Evolutionary conservation across 2,113 vertebrate genomes (phyloP).

Genomic region (Octodon degus): DNA sequence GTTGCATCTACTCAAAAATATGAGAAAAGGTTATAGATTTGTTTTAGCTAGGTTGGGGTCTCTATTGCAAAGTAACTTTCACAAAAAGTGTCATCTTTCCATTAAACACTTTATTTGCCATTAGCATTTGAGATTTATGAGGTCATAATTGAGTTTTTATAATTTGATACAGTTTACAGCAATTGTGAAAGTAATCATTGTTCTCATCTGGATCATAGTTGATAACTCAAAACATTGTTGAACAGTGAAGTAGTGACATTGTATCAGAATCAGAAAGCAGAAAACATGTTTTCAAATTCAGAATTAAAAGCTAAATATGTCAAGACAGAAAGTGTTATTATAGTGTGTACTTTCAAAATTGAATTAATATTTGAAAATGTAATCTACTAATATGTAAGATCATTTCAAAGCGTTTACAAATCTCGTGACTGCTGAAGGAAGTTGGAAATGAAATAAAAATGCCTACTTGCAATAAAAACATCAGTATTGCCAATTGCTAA

Average conservation of each 20-base stretch:
- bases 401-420: slow-evolving; percentile 64
- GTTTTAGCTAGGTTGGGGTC: neutral
- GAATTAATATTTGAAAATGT: slow-evolving; percentile 55
- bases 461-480: slow-evolving; percentile 47
- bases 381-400: slow-evolving; percentile 44
- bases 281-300: neutral
- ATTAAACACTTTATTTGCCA: neutral
- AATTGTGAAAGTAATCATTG: neutral
- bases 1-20: neutral
- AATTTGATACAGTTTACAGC: neutral
- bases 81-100: neutral
- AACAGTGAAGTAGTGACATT: neutral
- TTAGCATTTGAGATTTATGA: neutral
- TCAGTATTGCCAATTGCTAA: slow-evolving; percentile 67
- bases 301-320: neutral
- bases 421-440: neutral
- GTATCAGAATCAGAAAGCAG: neutral
- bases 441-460: slow-evolving; percentile 69
- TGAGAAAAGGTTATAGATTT: neutral
- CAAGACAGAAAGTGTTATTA: slow-evolving; percentile 61
- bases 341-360: slow-evolving; percentile 40
- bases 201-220: neutral
- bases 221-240: neutral
- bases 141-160: neutral
- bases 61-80: neutral